A percentile compares a stretch with the other conserved stretches of the same genome.
These are phyloP conservation scores for Grammomys dolichurus DNA, from an alignment of 2,113 vertebrate species.

Conservation along the genomic window DNA sequence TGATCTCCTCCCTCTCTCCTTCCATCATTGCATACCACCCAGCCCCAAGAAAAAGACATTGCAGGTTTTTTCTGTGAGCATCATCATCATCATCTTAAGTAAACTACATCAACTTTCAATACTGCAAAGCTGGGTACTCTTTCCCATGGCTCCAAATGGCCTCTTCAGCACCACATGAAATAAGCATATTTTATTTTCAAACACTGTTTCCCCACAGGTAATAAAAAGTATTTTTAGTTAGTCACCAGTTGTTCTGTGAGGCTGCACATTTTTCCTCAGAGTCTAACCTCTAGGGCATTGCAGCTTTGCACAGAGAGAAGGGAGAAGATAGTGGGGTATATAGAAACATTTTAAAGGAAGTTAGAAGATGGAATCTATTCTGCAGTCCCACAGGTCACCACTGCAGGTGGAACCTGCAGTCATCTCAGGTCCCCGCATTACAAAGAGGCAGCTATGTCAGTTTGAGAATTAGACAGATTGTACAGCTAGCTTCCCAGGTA, in stretches of 20 bases:
- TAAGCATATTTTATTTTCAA: conserved; percentile 40
- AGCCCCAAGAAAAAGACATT: not conserved
- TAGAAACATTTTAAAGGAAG: not conserved
- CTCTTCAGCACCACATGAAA: conserved; percentile 54
- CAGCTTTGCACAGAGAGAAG: not conserved
- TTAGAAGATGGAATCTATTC: not conserved
- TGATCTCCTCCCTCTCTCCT: conserved; percentile 2
- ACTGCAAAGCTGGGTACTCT: not conserved
- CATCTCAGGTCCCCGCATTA: not conserved
- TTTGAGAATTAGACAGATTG: conserved; percentile 1
- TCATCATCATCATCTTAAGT: not conserved
- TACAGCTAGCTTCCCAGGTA: not conserved
- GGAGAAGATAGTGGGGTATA: not conserved
- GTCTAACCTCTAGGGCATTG: not conserved
- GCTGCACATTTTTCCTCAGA: not conserved
- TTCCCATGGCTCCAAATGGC: conserved; percentile 40
- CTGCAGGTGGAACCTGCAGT: not conserved
- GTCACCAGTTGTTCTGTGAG: not conserved
- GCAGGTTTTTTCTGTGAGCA: not conserved
- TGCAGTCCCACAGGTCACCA: not conserved
- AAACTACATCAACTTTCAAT: conserved; percentile 17
- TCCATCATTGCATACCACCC: not conserved
- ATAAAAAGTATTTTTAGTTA: conserved; percentile 16
- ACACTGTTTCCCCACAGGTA: conserved; percentile 28
- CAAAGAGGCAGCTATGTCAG: not conserved